Evolutionary conservation across 2,888 invertebrate species (phyloP), one percentile per base, ranked within the genome.

Genomic region (Galerucella calmariensis): DNA sequence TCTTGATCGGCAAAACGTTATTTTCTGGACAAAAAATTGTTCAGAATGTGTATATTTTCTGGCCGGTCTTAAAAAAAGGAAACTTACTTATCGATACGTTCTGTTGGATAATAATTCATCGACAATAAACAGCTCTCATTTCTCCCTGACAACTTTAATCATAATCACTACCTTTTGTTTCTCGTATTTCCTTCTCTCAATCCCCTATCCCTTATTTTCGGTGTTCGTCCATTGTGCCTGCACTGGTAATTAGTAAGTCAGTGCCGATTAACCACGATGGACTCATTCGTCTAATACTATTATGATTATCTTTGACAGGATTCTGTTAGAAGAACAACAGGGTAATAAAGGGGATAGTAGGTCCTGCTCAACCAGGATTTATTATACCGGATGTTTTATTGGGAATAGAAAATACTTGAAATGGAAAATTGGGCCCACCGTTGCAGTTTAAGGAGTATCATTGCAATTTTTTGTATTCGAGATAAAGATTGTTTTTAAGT

Each of bases 251-350:
- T 87, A 87, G 86, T 85, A 85, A 87, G 87, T 87, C 87, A 84
- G 85, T 83, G 85, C 82, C 86, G 86, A 87, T 87, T 87, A 87
- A 86, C 87, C 86, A 84, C 85, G 86, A 86, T 85, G 86, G 86
- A 85, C 85, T 87, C 86, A 85, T 86, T 87, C 87, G 85, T 87
- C 86, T 87, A 87, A 87, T 85, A 85, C 85, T 80, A 86, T 87
- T 87, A 87, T 87, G 87, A 87, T 87, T 87, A 87, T 83, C 85
- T 84, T 81, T 86, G 87, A 87, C 87, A 86, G 86, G 68, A 67
- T 83, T 81, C 46, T 51, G 69, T 67, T 61, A 62, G 70, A 83
- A 82, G 83, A 83, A 83, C 83, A 83, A 79, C 75, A 78, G 75
- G 68, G 78, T 76, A 77, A 75, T 67, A 69, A 69, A 70, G 75